Conservation (phyloP, 2,888 invertebrate species). For the Gastracanthus pulcherrimus region DNA sequence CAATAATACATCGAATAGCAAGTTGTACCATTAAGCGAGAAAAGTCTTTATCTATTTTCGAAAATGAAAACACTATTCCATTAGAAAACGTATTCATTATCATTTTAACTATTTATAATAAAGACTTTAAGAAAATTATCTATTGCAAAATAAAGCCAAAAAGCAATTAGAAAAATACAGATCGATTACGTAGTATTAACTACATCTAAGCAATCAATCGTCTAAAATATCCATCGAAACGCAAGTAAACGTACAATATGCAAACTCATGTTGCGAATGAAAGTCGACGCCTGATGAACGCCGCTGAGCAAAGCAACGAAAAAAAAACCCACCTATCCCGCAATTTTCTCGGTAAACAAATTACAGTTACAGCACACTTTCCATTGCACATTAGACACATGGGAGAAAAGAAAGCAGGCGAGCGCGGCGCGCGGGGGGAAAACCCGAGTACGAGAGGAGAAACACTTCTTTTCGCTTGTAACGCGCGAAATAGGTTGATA, state of each 20-base stretch:
- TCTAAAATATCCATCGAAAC: no score
- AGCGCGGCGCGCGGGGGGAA: background rate
- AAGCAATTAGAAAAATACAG: no score
- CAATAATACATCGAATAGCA: background rate
- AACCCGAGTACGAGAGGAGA: background rate
- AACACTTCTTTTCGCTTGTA: background rate
- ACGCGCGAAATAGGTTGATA: slow-evolving; percentile 26
- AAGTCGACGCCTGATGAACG: slow-evolving; percentile 6
- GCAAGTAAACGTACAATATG: background rate
- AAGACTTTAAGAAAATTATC: no score
- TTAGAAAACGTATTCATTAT: no score
- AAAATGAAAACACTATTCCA: no score
- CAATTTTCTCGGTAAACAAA: slow-evolving; percentile 28
- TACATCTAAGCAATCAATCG: no score
- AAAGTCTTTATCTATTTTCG: background rate
- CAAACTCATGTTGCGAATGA: background rate
- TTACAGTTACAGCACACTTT: slow-evolving; percentile 54
- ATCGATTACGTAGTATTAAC: no score
- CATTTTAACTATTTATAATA: no score
- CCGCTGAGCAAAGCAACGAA: background rate
- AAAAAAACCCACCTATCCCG: background rate
- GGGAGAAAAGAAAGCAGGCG: background rate
- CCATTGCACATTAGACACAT: slow-evolving; percentile 9
- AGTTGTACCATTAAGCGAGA: background rate
- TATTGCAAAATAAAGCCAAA: no score